These are phyloP conservation scores for Cremastobaeus sp. DNA, from an alignment of 2,888 invertebrate genomes.

Conservation along the genomic window DNA sequence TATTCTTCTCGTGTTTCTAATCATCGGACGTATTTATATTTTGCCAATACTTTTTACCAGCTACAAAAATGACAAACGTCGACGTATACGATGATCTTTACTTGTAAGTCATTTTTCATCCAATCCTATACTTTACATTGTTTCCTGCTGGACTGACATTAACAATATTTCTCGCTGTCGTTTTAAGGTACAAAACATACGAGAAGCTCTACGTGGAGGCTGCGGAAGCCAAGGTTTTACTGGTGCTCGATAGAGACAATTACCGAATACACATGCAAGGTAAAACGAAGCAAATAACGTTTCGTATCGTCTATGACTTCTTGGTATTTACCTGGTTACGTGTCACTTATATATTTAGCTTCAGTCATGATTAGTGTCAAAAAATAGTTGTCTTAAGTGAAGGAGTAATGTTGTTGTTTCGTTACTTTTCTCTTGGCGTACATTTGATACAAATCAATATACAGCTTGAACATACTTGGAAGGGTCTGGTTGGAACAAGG, in stretches of 20 bases:
- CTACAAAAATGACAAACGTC: slow-evolving; percentile 71
- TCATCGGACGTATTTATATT: slow-evolving; percentile 1
- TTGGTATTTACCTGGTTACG: neutral
- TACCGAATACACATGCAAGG: slow-evolving; percentile 86
- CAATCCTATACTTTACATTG: slow-evolving; percentile 18
- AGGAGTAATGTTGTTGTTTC: no score
- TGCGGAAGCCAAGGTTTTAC: slow-evolving; percentile 85
- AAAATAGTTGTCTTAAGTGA: no score
- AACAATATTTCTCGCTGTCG: no score
- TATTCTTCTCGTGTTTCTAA: neutral
- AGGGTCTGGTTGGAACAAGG: neutral
- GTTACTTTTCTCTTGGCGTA: no score
- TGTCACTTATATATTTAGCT: neutral
- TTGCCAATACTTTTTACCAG: slow-evolving; percentile 1
- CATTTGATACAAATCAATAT: no score
- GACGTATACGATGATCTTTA: slow-evolving; percentile 86
- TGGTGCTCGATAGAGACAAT: slow-evolving; percentile 91
- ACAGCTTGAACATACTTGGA: no score
- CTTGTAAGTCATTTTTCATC: slow-evolving; percentile 81
- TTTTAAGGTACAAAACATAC: slow-evolving; percentile 87
- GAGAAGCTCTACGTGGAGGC: slow-evolving; percentile 95
- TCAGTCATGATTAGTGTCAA: neutral
- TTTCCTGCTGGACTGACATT: neutral
- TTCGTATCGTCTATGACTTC: slow-evolving; percentile 7
- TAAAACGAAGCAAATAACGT: slow-evolving; percentile 71